Evolutionary conservation across 2,888 invertebrate genomes (phyloP).

Genomic region (Diarsia mendica): DNA sequence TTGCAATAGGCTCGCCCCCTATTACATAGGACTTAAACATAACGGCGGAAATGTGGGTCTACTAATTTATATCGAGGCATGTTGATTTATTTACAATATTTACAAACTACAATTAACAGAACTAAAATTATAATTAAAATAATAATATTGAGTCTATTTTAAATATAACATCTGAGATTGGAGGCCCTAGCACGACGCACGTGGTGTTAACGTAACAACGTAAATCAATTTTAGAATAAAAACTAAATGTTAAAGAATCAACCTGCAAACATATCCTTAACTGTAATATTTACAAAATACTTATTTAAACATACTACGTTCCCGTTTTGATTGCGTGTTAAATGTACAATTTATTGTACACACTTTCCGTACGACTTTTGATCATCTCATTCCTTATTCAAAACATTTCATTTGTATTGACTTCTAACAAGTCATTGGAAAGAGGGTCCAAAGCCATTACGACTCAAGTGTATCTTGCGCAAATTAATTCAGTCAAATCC

Average conservation of each 20-base stretch:
- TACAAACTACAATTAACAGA: too few relatives aligned
- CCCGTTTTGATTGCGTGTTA: conserved; percentile 27
- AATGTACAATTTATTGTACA: conserved; percentile 70
- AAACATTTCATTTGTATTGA: conserved; percentile 79
- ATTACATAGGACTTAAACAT: too few relatives aligned
- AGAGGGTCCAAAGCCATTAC: conserved; percentile 60
- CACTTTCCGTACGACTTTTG: conserved; percentile 75
- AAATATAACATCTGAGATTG: too few relatives aligned
- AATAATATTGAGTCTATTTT: too few relatives aligned
- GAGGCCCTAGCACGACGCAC: not conserved
- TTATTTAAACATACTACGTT: conserved; percentile 9
- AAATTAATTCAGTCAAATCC: conserved; percentile 51
- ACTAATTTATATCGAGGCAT: not conserved
- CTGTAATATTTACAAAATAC: not conserved
- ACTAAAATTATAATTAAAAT: too few relatives aligned
- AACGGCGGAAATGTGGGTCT: not conserved
- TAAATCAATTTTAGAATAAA: too few relatives aligned
- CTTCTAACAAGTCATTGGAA: conserved; percentile 65
- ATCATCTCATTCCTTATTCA: conserved; percentile 82
- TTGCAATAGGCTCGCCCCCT: too few relatives aligned
- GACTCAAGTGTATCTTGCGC: conserved; percentile 42
- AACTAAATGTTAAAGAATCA: too few relatives aligned
- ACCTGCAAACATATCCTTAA: not conserved
- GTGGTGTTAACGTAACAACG: too few relatives aligned
- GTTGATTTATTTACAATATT: too few relatives aligned